phyloP scores from a whole-genome alignment of 2,113 vertebrate species.

The Orycteropus afer region DNA sequence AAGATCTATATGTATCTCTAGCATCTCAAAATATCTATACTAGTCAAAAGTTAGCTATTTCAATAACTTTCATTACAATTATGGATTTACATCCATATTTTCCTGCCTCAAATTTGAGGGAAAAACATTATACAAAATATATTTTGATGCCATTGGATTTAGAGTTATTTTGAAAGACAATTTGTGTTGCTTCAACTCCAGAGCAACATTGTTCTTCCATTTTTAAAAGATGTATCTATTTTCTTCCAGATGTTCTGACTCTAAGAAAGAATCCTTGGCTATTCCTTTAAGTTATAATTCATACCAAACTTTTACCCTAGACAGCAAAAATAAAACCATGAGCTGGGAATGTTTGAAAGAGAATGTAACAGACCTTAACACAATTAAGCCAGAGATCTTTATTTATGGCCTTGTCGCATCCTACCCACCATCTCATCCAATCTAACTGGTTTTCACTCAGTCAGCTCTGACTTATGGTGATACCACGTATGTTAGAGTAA shows the following conservation, averaged over 20 bases:
- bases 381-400: neutral
- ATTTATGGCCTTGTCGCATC: neutral
- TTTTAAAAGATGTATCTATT: conserved; percentile 20
- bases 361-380: neutral
- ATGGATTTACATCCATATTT: neutral
- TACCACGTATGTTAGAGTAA: no score
- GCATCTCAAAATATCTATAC: neutral
- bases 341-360: neutral
- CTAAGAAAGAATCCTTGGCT: neutral
- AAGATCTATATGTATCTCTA: neutral
- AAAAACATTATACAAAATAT: neutral
- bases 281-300: neutral
- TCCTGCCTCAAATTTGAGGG: neutral
- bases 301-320: neutral
- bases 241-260: conserved; percentile 7
- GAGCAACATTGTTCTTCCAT: neutral
- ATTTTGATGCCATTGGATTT: conserved; percentile 19
- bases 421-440: neutral
- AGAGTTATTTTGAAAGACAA: neutral
- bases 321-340: neutral
- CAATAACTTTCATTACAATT: conserved; percentile 20
- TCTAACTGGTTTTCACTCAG: neutral
- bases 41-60: neutral
- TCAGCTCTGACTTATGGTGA: no score
- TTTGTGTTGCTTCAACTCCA: neutral